Conservation (phyloP, 2,113 vertebrate genomes). For the Brevimyrus niger region DNA sequence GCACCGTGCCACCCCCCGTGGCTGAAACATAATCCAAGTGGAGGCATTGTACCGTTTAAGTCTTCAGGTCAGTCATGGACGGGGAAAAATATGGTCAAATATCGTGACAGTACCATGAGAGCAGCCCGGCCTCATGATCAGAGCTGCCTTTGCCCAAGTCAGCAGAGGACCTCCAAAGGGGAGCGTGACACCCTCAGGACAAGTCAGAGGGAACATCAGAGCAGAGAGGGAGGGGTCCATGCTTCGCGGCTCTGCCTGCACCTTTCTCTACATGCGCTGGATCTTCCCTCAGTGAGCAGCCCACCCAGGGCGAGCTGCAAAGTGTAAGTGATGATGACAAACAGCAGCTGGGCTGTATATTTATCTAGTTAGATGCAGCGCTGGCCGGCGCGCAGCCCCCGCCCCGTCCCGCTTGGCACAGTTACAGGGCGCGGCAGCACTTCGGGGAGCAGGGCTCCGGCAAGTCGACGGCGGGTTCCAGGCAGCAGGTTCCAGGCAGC, state of each 20-base stretch:
- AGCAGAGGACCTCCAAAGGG: background rate
- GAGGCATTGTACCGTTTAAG: background rate
- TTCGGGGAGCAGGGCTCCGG: background rate
- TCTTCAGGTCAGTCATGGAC: background rate
- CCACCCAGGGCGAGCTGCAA: slow-evolving; percentile 8
- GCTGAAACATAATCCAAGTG: background rate
- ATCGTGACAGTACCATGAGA: background rate
- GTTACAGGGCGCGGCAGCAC: background rate
- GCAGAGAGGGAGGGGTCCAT: background rate
- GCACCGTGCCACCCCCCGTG: background rate
- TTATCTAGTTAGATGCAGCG: slow-evolving; percentile 35
- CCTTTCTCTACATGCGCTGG: background rate
- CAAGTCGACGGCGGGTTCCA: slow-evolving; percentile 22
- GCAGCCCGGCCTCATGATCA: background rate
- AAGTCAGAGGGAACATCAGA: background rate
- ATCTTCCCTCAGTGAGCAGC: slow-evolving; percentile 9
- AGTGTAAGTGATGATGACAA: slow-evolving; percentile 30
- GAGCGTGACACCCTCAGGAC: background rate
- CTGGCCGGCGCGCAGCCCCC: slow-evolving; percentile 12
- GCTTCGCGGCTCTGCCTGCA: background rate
- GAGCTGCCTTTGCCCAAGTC: background rate
- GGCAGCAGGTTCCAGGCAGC: slow-evolving; percentile 23
- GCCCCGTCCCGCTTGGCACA: background rate
- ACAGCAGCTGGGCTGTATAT: slow-evolving; percentile 35
- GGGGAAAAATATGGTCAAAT: background rate